A percentile compares a stretch with the other conserved stretches of the same genome.
Conservation (phyloP, 2,113 vertebrate genomes). For the Seriola dumerili region DNA sequence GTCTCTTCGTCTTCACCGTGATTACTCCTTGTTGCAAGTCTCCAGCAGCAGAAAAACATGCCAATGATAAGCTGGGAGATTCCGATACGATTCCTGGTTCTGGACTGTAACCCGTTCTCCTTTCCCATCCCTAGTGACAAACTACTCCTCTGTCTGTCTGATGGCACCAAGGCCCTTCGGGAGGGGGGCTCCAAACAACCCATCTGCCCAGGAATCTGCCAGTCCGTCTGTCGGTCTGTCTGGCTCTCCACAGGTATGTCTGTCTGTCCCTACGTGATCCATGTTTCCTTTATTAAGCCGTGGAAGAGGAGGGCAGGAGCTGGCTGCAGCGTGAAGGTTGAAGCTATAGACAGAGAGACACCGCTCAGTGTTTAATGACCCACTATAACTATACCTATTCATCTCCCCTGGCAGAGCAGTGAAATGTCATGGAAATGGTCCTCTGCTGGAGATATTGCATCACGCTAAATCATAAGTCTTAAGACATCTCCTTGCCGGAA, state of each 20-base stretch:
- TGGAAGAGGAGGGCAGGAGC: conserved; percentile 42
- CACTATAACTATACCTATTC: conserved; percentile 77
- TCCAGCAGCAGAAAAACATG: too few species aligned
- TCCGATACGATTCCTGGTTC: too few species aligned
- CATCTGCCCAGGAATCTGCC: conserved; percentile 73
- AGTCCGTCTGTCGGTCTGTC: conserved; percentile 60
- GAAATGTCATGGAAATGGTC: conserved; percentile 57
- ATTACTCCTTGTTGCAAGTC: too few species aligned
- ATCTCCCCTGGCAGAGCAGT: conserved; percentile 68
- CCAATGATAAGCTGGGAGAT: too few species aligned
- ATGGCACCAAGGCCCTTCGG: conserved; percentile 29
- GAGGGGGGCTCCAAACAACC: conserved; percentile 54
- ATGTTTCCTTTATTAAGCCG: conserved; percentile 66
- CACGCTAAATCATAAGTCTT: conserved; percentile 53
- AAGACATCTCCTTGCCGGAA: not conserved
- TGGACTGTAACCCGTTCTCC: too few species aligned
- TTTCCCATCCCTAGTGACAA: not conserved
- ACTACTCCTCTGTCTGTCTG: conserved; percentile 27
- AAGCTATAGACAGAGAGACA: conserved; percentile 71
- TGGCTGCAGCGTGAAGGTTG: conserved; percentile 79
- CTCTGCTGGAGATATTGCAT: conserved; percentile 58
- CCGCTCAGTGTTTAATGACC: conserved; percentile 78
- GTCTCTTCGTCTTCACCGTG: too few species aligned
- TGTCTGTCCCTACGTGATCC: conserved; percentile 61
- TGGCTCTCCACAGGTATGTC: conserved; percentile 71